Conservation (phyloP, 2,113 vertebrate species). For the Heterochromis multidens region DNA sequence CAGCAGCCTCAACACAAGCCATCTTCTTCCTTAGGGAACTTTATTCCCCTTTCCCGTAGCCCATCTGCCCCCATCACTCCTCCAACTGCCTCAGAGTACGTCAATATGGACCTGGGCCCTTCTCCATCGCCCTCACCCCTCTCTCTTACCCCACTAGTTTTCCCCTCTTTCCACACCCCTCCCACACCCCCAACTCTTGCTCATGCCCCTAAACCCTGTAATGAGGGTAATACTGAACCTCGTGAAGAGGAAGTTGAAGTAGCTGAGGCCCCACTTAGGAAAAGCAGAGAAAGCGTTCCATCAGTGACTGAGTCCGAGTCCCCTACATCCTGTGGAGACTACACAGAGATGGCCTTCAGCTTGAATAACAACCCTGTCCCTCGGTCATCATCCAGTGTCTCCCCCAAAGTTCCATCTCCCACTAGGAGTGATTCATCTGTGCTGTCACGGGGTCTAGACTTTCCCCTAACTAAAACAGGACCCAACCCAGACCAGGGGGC, state of each 20-base stretch:
- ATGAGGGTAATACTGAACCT: slow-evolving; percentile 14
- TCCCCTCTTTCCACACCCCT: slow-evolving; percentile 70
- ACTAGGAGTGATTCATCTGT: slow-evolving; percentile 60
- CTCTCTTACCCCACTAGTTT: slow-evolving; percentile 68
- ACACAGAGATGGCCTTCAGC: slow-evolving; percentile 80
- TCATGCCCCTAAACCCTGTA: slow-evolving; percentile 53
- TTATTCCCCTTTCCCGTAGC: slow-evolving; percentile 62
- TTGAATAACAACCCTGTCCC: slow-evolving; percentile 47
- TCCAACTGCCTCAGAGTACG: slow-evolving; percentile 71
- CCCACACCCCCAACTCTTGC: slow-evolving; percentile 62
- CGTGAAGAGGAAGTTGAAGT: slow-evolving; percentile 30
- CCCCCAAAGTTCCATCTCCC: slow-evolving; percentile 65
- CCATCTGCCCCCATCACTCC: slow-evolving; percentile 63
- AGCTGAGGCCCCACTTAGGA: slow-evolving; percentile 36
- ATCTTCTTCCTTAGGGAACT: slow-evolving; percentile 69
- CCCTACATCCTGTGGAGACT: slow-evolving; percentile 73
- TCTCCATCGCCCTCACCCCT: slow-evolving; percentile 74
- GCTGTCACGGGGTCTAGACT: slow-evolving; percentile 69
- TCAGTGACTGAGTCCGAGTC: slow-evolving; percentile 53
- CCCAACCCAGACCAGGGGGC: slow-evolving; percentile 76
- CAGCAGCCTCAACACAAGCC: slow-evolving; percentile 62
- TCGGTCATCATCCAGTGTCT: slow-evolving; percentile 44
- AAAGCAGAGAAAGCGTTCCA: slow-evolving; percentile 41
- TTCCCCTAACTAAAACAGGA: slow-evolving; percentile 65
- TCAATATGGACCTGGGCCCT: slow-evolving; percentile 78